Conservation (phyloP, 2,797 vertebrate species). For the Pipistrellus pygmaeus region DNA sequence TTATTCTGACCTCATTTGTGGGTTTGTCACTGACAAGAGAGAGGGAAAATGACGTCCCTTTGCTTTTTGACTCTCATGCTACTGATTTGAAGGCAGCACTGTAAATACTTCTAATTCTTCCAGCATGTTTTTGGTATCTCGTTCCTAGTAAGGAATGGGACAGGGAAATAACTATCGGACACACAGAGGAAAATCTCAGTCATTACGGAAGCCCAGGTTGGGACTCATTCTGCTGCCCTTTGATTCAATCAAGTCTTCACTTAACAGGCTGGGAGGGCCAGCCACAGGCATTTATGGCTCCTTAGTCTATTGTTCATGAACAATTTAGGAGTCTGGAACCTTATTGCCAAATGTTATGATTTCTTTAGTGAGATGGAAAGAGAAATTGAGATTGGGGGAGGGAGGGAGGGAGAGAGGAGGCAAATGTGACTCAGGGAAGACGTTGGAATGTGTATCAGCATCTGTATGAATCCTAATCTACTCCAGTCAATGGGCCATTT, state of each 20-base stretch:
- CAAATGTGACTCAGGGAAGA: not conserved
- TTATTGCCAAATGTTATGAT: not conserved
- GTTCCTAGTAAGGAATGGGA: constrained; percentile 47
- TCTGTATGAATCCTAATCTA: not conserved
- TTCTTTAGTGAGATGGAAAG: not conserved
- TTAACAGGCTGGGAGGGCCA: not conserved
- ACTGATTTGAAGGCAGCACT: constrained; percentile 60
- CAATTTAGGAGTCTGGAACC: not conserved
- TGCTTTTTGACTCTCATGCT: constrained; percentile 72
- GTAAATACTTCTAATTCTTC: constrained; percentile 63
- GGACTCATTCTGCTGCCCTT: not conserved
- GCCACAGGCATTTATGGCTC: not conserved
- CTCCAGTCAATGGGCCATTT: not conserved
- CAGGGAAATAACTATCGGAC: not conserved
- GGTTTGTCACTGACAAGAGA: constrained; percentile 50
- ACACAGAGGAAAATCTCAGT: not conserved
- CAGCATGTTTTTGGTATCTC: constrained; percentile 29
- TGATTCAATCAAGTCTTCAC: not conserved
- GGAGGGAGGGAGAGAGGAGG: not conserved
- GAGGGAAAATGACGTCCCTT: not conserved
- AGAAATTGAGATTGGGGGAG: not conserved
- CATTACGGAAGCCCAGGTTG: not conserved
- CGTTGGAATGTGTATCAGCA: not conserved
- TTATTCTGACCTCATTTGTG: constrained; percentile 61
- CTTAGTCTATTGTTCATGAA: accelerated